Evolutionary conservation across 37 sponge, comb jelly and placozoan species (phyloP), one percentile per base, ranked within the genome.

Genomic region (Ianthella basta): DNA sequence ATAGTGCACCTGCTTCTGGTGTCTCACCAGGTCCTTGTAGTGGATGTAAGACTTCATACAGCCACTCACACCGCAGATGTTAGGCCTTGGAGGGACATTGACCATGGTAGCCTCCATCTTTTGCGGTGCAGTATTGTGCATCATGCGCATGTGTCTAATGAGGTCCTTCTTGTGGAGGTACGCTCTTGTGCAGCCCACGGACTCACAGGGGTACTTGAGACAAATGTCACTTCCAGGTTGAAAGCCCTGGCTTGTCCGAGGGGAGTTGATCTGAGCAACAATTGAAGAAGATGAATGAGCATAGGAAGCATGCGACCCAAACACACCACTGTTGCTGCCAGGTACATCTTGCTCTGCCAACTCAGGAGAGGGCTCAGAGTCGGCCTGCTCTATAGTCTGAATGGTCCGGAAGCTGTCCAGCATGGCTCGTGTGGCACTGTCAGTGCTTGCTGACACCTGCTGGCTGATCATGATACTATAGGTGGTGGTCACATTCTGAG

Each of bases 151-250:
- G 68, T 94, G 94, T 12, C 94, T 80, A 27, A 88, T 90, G 35
- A 94, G 84, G 74, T 94, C 94, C 41, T 94, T 94, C 53, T 89
- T 86, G 85, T 90, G 91, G 14, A 90, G 59, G 67, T 93, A 93
- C 19, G 93, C 81, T 61, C 87, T 92, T 10, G 21, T 56, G 60
- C 87, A 86, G 30, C 87, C 80, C 14, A 32, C 34, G 24, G 30
- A 30, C 70, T 86, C 87, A 29, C 87, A 86, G 13, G 68, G 66
- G 56, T 80, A 86, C 80, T 86, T 86, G 36, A 69, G 33, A 24
- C 78, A 75, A 53, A 75, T 75, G 1, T 32, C 41, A 41, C 37
- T 61, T 4, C 29, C 38, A 23, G 78, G 24, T 19, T 75, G 78
- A 12, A 18, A 23, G 37, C 25, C 25, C 15, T 36, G 33, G 23